A percentile compares a stretch with the other conserved stretches of the same genome.
These are phyloP conservation scores for Lepetodrilus schrolli DNA, from an alignment of 2,888 invertebrate genomes.

Conservation along the genomic window DNA sequence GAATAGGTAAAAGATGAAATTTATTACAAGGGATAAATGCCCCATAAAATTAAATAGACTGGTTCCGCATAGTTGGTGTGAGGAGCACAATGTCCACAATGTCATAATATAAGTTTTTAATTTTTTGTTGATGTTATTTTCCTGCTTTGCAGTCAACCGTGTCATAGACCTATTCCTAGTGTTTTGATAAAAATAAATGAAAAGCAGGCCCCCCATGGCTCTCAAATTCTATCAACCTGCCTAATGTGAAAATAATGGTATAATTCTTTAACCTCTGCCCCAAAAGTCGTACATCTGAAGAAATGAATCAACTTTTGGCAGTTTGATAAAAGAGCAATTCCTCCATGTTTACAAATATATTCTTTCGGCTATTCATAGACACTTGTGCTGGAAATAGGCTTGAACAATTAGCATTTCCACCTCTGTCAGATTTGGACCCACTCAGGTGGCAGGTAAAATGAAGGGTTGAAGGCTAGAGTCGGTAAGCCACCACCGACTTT, in stretches of 20 bases:
- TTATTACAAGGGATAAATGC: conserved; percentile 14
- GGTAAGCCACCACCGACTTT: neutral
- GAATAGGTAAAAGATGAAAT: conserved; percentile 26
- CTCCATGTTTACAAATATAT: conserved; percentile 13
- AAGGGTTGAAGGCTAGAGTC: neutral
- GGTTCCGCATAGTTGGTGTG: neutral
- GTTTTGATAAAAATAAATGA: conserved; percentile 6
- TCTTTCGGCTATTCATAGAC: neutral
- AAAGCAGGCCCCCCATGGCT: conserved; percentile 1
- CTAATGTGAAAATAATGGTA: conserved; percentile 40
- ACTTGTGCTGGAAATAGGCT: neutral
- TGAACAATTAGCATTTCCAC: neutral
- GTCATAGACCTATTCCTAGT: neutral
- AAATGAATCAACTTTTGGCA: conserved; percentile 22
- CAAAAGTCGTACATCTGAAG: conserved; percentile 20
- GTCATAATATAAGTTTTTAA: too few relatives aligned
- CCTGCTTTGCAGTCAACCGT: neutral
- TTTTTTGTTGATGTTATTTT: neutral
- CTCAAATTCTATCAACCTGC: neutral
- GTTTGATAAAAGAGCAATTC: neutral
- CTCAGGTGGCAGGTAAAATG: neutral
- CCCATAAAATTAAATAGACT: conserved; percentile 16
- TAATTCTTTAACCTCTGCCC: conserved; percentile 34
- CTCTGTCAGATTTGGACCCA: neutral
- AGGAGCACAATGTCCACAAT: neutral